phyloP scores from a whole-genome alignment of 2,797 vertebrate genomes.

The Enteromius argenteus region DNA sequence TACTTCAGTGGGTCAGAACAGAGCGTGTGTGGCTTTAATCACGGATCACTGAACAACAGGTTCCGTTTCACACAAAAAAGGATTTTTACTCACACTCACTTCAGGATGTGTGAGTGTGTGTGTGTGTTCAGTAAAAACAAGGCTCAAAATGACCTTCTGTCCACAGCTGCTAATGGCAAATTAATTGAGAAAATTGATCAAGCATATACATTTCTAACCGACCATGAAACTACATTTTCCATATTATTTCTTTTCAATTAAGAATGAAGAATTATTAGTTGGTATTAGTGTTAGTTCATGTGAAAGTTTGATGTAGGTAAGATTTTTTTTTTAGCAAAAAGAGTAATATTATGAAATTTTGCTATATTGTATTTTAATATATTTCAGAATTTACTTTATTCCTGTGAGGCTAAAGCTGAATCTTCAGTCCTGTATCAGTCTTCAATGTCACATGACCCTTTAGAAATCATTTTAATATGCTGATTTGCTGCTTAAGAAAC shows the following conservation, averaged over 20 bases:
- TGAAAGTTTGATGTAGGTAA: background rate
- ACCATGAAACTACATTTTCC: background rate
- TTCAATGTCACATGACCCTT: background rate
- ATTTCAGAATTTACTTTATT: background rate
- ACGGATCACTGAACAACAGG: constrained; percentile 30
- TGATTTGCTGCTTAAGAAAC: background rate
- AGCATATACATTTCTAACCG: background rate
- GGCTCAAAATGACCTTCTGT: constrained; percentile 14
- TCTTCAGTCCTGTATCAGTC: background rate
- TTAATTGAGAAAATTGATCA: background rate
- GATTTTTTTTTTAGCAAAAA: background rate
- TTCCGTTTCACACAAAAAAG: constrained; percentile 45
- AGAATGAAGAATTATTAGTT: background rate
- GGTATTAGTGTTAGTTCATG: background rate
- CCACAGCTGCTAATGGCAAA: background rate
- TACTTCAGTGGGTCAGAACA: constrained; percentile 28
- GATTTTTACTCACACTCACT: constrained; percentile 61
- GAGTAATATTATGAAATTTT: background rate
- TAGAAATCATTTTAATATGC: background rate
- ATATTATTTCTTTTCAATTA: background rate
- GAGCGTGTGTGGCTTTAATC: constrained; percentile 30
- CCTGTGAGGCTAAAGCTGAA: background rate
- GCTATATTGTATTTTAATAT: background rate
- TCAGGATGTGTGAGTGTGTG: constrained; percentile 74
- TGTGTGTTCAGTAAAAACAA: constrained; percentile 40